Base-by-base conservation (phyloP, 2,797 vertebrate species). In the Falco naumanni region DNA sequence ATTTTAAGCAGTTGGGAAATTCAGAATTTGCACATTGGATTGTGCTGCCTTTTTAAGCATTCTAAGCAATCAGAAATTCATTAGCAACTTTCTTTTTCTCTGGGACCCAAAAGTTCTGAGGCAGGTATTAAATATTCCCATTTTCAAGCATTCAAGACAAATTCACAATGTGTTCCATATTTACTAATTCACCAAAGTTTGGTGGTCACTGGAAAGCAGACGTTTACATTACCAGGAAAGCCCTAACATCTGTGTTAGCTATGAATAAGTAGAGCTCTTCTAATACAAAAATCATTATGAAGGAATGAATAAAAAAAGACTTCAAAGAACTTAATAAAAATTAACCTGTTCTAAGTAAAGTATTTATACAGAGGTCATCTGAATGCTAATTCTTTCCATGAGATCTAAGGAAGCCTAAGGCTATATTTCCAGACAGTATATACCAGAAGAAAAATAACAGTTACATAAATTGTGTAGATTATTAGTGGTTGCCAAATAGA, bases 381-480 rank as follows among this genome's bases (percentile, higher is more conserved):
- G 82, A 91, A 92, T 77, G 39, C 16, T 82, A 68, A 68, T 18
- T 75, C 57, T 90, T 96, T 91, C 66, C 63, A 76, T 84, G 37
- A 91, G 54, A 96, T 88, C 51, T 82, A 74, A 95, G 53, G 39
- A 88, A 95, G 87, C 96, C 94, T 65, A 56, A 48, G 84, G 97
- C 87, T 83, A 13, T 84, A 82, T 86, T 96, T 95, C 83, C 89
- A 97, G 93, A 94, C 92, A 84, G 82, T 50, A 74, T 82, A 91
- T 84, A 94, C 57, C 41, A 90, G 70, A 78, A n/a, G 41, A 93
- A 92, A 91, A 95, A 92, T 41, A 82, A 81, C 54, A 91, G 60
- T 88, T 94, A 79, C 79, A 87, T 96, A 97, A 96, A 86, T 93
- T 77, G 48, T 82, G 89, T 84, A 90, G 76, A 91, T 94, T 96